Base-by-base conservation (phyloP, 2,113 vertebrate species). In the Bostrychus sinensis region DNA sequence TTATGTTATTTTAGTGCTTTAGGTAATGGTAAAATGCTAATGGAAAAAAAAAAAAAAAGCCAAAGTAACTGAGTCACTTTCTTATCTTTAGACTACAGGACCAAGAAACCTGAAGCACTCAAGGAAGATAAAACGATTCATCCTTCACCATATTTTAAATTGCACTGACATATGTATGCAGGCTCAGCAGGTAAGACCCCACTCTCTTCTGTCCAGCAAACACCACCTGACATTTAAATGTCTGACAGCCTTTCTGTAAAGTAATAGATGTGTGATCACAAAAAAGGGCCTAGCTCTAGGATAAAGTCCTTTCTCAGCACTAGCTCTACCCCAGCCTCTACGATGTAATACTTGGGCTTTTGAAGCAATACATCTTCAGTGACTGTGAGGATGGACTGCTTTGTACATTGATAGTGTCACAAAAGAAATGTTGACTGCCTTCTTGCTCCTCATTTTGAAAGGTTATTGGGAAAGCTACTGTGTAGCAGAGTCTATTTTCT, bases 151-250 rank as follows among this genome's bases (percentile, higher is more conserved):
- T 32, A 32, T 32, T 32, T 32, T 32, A 7, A 32, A 32, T 8
- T 32, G 30, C 30, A 7, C 30, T 32, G 30, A 32, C 30, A 32
- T 32, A 8, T 32, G 5, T 23, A 12, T 37, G 45, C 23, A 48
- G 36, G 28, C 28, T 30, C 7, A 32, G n/a, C n/a, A n/a, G n/a
- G n/a, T n/a, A n/a, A n/a, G n/a, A n/a, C n/a, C n/a, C n/a, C n/a
- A n/a, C n/a, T n/a, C n/a, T n/a, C 30, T 32, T 32, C 45, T 46
- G 34, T 51, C 59, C 26, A 7, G 17, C 17, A 7, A 28, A 51
- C 26, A n/a, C 8, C 22, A 8, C 34, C 62, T 72, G 56, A 34
- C 72, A 74, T 79, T 72, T 46, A 11, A 13, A 72, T 39, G 11
- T 48, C 46, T 42, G 42, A 58, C 17, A 10, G 48, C 14, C 66